Percentiles rank a stretch among this genome's conserved stretches.
Evolutionary conservation across 2,888 invertebrate species (phyloP).

Genomic region (Pristionchus mayeri): DNA sequence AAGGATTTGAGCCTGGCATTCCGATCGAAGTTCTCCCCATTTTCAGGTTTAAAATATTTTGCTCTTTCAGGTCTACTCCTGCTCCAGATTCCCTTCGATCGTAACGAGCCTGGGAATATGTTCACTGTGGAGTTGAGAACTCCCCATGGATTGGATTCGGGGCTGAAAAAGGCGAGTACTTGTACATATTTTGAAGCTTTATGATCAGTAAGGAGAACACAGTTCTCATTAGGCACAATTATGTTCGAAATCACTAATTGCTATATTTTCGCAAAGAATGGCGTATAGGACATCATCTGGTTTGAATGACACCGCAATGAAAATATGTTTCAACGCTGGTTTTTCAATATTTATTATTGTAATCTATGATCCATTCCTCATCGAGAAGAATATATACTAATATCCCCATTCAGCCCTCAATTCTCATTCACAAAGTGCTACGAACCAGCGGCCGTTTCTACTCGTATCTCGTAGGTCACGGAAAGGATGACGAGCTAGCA

Average conservation of each 20-base stretch:
- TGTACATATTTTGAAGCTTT: background rate
- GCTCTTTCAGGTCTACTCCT: constrained; percentile 59
- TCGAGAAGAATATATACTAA: no score
- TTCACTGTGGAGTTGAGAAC: constrained; percentile 73
- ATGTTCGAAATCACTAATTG: background rate
- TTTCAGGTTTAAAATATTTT: no score
- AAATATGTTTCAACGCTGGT: no score
- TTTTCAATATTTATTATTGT: no score
- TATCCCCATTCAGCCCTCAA: constrained; percentile 54
- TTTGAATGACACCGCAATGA: background rate
- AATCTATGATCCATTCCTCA: no score
- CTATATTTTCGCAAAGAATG: background rate
- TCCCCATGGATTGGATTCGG: constrained; percentile 65
- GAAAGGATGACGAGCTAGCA: constrained; percentile 66
- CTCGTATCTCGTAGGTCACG: constrained; percentile 69
- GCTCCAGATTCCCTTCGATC: constrained; percentile 70
- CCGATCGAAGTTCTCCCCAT: background rate
- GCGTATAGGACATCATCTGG: background rate
- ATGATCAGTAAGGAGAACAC: no score
- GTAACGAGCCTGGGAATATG: constrained; percentile 71
- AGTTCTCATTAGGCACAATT: no score
- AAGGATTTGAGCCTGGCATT: background rate
- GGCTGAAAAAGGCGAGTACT: constrained; percentile 59
- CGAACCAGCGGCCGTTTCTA: constrained; percentile 64
- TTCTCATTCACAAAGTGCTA: constrained; percentile 71